Conservation (phyloP, 2,113 vertebrate genomes). For the Sarotherodon lohbergeri region DNA sequence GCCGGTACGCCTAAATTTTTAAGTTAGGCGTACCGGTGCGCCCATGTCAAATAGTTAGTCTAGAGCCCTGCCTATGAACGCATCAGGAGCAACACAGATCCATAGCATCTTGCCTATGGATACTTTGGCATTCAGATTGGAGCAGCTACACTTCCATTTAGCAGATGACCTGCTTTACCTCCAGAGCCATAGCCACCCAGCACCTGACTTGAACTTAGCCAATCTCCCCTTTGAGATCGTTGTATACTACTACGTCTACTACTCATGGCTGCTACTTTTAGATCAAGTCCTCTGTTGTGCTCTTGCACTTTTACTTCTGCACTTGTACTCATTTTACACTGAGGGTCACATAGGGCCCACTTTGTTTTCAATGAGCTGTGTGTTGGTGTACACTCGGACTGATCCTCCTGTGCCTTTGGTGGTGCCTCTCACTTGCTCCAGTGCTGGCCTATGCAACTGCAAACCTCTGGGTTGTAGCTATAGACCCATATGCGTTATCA, state of each 20-base stretch:
- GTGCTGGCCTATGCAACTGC: background rate
- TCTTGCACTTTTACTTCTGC: background rate
- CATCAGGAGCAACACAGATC: background rate
- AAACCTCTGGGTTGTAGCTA: background rate
- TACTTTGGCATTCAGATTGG: background rate
- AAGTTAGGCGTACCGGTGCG: too few relatives aligned
- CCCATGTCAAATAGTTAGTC: too few relatives aligned
- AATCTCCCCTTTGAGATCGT: background rate
- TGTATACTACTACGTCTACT: background rate
- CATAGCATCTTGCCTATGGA: background rate
- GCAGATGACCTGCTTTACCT: background rate
- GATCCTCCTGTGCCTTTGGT: background rate
- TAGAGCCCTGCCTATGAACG: too few relatives aligned
- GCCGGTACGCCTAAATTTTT: too few relatives aligned
- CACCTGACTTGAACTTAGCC: background rate
- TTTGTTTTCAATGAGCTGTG: background rate
- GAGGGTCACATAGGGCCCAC: background rate
- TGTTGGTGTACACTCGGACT: background rate
- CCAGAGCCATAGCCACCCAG: background rate
- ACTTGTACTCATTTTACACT: background rate
- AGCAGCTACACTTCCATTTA: background rate
- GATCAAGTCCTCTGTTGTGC: background rate
- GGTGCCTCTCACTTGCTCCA: background rate
- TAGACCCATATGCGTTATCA: background rate
- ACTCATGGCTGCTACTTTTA: background rate